phyloP scores from a whole-genome alignment of 1,140 invertebrate species.

The Drosophila triauraria region DNA sequence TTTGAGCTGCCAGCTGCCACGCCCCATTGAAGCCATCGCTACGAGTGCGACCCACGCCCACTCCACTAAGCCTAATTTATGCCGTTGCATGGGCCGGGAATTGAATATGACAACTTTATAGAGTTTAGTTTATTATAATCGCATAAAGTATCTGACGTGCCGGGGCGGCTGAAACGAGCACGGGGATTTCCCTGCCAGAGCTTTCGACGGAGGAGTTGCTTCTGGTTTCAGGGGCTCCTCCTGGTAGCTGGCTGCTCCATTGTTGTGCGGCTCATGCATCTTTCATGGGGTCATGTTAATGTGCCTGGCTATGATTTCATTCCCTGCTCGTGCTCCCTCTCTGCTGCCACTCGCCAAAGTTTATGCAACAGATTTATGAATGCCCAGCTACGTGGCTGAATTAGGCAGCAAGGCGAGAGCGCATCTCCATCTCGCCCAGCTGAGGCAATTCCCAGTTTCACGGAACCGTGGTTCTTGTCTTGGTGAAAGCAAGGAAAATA shows the following conservation, averaged over 20 bases:
- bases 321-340: neutral
- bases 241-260: conserved; percentile 2
- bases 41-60: neutral
- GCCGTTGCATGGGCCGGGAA: conserved; percentile 64
- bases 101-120: conserved; percentile 81
- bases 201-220: neutral
- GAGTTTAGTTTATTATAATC: conserved; percentile 81
- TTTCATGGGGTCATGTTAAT: conserved; percentile 73
- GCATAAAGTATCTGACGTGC: conserved; percentile 75
- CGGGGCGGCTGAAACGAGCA: conserved; percentile 46
- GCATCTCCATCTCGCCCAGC: conserved; percentile 25
- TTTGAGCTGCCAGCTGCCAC: neutral
- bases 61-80: conserved; percentile 77
- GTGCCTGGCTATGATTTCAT: conserved; percentile 41
- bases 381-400: conserved; percentile 63
- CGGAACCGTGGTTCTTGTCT: conserved; percentile 3
- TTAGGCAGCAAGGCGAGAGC: conserved; percentile 30
- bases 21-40: neutral
- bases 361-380: conserved; percentile 81
- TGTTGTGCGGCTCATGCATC: conserved; percentile 71
- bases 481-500: conserved; percentile 8
- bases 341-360: conserved; percentile 39
- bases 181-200: conserved; percentile 16
- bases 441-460: conserved; percentile 53
- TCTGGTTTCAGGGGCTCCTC: neutral